Evolutionary conservation across 2,113 vertebrate species (phyloP), one percentile per base, ranked within the genome.

Genomic region (Helogale parvula): DNA sequence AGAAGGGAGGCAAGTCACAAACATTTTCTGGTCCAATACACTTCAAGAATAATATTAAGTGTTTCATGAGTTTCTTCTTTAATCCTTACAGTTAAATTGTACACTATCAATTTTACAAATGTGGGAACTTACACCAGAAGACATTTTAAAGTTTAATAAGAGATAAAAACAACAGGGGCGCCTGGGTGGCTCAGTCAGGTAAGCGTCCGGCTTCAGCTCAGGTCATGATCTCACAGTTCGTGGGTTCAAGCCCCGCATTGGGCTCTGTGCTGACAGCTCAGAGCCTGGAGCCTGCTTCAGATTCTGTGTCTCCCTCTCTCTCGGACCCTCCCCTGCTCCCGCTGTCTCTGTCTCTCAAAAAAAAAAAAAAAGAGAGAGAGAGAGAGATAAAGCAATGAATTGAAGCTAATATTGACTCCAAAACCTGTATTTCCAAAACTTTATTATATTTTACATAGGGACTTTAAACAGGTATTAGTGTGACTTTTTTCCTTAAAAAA

Each of bases 61-160:
- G 23, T 71, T 97, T 91, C 66, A 69, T 1, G 69, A 45, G n/a
- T 77, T 71, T 94, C 13, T 81, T 19, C 52, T 88, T 93, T 85
- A 80, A 84, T 76, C 5, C 12, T 93, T 81, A 71, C 2, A 29
- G 38, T 85, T 76, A 69, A 83, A 69, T 41, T 79, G 17, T 90
- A 16, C 50, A 60, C 47, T 86, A 89, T 65, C n/a, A 88, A 90
- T 94, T 93, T 96, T 94, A 57, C 17, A 93, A 96, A 77, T 88
- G 14, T 8, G 41, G 31, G 77, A 35, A 66, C 27, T n/a, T 72
- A 50, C 9, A 15, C 35, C n/a, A 21, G 47, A 57, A 89, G 29
- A 50, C 66, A 84, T 0, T 94, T 25, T 15, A 66, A 92, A 72
- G 86, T 11, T 68, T 69, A 83, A 10, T 66, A 90, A 84, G 84